Conservation (phyloP, 2,888 invertebrate species). For the Colletes collaris region DNA sequence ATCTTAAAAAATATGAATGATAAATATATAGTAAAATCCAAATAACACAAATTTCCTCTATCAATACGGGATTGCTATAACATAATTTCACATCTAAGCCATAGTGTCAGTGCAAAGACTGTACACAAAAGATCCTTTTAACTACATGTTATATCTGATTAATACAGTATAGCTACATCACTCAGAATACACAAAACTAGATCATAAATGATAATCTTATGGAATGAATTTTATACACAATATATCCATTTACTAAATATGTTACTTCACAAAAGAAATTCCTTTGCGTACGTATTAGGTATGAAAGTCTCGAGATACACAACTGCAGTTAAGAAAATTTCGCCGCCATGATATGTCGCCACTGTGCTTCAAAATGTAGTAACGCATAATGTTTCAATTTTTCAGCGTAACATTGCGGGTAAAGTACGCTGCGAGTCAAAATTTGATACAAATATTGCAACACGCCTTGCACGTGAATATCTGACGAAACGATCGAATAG, state of each 20-base stretch:
- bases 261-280: conserved; percentile 53
- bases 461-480: not conserved
- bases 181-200: conserved; percentile 14
- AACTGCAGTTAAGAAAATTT: conserved; percentile 67
- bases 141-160: conserved; percentile 35
- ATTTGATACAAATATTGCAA: not conserved
- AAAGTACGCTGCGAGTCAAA: not conserved
- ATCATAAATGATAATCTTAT: conserved; percentile 9
- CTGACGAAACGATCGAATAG: not conserved
- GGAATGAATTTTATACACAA: conserved; percentile 31
- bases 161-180: conserved; percentile 43
- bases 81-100: conserved; percentile 32
- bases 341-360: conserved; percentile 76
- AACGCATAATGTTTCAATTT: conserved; percentile 43
- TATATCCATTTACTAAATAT: conserved; percentile 36
- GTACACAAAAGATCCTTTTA: conserved; percentile 27
- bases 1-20: conserved; percentile 62
- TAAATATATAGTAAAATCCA: conserved; percentile 11
- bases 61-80: conserved; percentile 22
- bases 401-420: conserved; percentile 1
- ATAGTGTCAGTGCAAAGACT: conserved; percentile 35
- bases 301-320: conserved; percentile 54
- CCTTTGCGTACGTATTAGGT: conserved; percentile 55
- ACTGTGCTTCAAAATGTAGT: conserved; percentile 66
- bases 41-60: conserved; percentile 5